Evolutionary conservation across 2,797 vertebrate genomes (phyloP), one percentile per base, ranked within the genome.

Genomic region (Myotis daubentonii): DNA sequence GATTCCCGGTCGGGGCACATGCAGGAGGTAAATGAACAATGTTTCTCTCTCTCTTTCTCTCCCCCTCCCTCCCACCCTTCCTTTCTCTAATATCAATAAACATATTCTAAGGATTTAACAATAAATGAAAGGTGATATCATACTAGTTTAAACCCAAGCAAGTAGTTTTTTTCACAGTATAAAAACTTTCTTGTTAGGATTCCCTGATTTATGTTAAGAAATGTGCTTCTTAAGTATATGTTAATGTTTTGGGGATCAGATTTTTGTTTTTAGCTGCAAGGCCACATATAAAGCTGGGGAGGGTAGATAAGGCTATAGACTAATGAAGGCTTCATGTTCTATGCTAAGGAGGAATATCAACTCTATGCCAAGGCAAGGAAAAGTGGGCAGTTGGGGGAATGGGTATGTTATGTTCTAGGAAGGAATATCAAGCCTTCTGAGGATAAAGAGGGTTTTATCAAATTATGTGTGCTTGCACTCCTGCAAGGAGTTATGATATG

Each of bases 221-320:
- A 78, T 78, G 23, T 82, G 33, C 79, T 84, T 71, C n/a, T 83
- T 71, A 94, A 88, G 12, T 96, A 38, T 62, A 25, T 89, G n/a
- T 87, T 28, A 81, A 44, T 80, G 51, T 16, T 47, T 91, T 91
- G 51, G 23, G 15, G 23, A 38, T 60, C 51, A 33, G 23, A 68
- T 81, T 89, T 86, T 94, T 81, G 36, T 86, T 95, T 91, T 87
- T 84, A 53, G 94, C 53, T 87, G 11, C n/a, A 44, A 84, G 82
- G 15, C 60, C 33, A 86, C 49, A 62, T 36, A 44, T 6, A 5
- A 89, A 19, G 12, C 57, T 84, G 41, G 60, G 70, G 49, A 70
- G 62, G 51, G n/a, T 53, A 25, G 28, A 8, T 80, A 71, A 91
- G n/a, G 38, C 51, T 62, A 5, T 23, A 85, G 74, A 57, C 71